Base-by-base conservation (phyloP, 2,113 vertebrate species). In the Natator depressus region DNA sequence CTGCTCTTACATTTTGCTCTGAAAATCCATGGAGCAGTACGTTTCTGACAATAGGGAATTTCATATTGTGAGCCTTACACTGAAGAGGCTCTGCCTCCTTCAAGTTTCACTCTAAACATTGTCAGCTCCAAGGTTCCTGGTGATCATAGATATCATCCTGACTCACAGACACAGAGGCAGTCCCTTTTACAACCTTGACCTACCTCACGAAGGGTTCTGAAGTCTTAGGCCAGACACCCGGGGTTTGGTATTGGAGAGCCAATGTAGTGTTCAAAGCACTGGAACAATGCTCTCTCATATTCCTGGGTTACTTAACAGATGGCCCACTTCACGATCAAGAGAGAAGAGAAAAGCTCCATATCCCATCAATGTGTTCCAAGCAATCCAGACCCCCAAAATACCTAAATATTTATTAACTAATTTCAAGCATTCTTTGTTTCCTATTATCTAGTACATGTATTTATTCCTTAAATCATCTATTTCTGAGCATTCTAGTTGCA, bases 401-500 rank as follows among this genome's bases (percentile, higher is more conserved):
- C 53, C 72, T 92, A 81, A 82, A 95, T 84, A 49, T 95, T 96
- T 88, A 84, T 62, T 91, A 89, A 69, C 55, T 31, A 85, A 92
- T 72, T 95, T 95, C 27, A 87, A 91, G 76, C 25, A 95, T 46
- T 42, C 38, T 95, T 95, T 91, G 49, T 91, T 84, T 96, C 94
- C 69, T 93, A 50, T 94, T 93, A 85, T 78, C 79, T 93, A 94
- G 75, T 89, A 89, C 55, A 94, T 83, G 79, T 65, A 90, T 95
- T 96, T 90, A 93, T 90, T 88, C 80, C 29, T 82, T 89, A 90
- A 51, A 82, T 80, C 92, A 84, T 93, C 50, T 93, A 81, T 75
- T 47, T 87, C 93, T 87, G 89, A 96, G 85, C 85, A 92, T 91
- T 97, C 95, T 94, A 87, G 80, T 54, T 81, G 83, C 88, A 96